Conservation (phyloP, 2,888 invertebrate species). For the Halictus quadricinctus region DNA sequence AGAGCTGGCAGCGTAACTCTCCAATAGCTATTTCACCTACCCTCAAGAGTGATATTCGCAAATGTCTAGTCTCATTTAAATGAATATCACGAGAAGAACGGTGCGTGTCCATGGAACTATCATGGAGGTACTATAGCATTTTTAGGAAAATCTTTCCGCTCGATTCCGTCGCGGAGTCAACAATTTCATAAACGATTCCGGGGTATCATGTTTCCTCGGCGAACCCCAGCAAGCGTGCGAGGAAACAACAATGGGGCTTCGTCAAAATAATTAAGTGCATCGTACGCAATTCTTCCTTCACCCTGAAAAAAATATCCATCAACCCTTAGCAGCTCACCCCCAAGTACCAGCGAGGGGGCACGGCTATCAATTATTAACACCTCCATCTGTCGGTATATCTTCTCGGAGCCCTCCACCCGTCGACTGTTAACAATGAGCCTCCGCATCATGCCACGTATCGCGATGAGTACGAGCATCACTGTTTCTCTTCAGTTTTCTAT, state of each 20-base stretch:
- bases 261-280: conserved; percentile 57
- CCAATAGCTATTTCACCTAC: background rate
- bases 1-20: background rate
- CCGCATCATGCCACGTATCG: conserved; percentile 75
- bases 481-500: conserved; percentile 40
- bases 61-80: background rate
- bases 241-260: conserved; percentile 39
- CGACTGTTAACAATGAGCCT: conserved; percentile 66
- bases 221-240: conserved; percentile 2
- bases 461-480: conserved; percentile 66
- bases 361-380: conserved; percentile 82
- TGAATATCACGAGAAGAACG: background rate
- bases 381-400: conserved; percentile 81
- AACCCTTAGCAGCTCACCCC: conserved; percentile 54
- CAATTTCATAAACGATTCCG: conserved; percentile 27
- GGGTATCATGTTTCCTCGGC: conserved; percentile 16
- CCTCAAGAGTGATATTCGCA: background rate
- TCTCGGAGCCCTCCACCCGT: conserved; percentile 65
- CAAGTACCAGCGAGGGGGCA: conserved; percentile 76
- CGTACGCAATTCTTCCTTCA: conserved; percentile 51
- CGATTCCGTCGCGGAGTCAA: background rate
- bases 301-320: conserved; percentile 58
- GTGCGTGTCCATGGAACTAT: background rate
- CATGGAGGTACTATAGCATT: background rate
- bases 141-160: background rate